A percentile compares a stretch with the other conserved stretches of the same genome.
These are phyloP conservation scores for Bradysia coprophila DNA, from an alignment of 1,140 invertebrate species.

Conservation along the genomic window DNA sequence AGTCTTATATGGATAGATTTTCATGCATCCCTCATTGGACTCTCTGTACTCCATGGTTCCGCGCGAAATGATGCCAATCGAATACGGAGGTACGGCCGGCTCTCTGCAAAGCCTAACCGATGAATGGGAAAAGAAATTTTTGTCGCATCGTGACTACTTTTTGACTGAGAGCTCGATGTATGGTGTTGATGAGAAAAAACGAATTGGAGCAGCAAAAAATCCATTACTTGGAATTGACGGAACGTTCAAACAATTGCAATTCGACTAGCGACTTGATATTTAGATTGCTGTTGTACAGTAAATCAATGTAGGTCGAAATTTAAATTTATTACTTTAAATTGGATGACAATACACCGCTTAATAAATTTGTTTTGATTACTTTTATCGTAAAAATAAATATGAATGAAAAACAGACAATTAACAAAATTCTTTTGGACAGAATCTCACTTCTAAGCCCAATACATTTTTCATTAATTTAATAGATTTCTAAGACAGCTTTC, in stretches of 20 bases:
- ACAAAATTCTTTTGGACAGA: too few relatives aligned
- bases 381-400: too few relatives aligned
- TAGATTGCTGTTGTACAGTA: too few relatives aligned
- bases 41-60: conserved; percentile 27
- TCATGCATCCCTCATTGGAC: conserved; percentile 28
- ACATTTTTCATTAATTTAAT: too few relatives aligned
- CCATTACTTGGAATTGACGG: conserved; percentile 38
- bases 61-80: conserved; percentile 28
- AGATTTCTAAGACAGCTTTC: too few relatives aligned
- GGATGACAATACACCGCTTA: too few relatives aligned
- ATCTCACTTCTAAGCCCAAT: too few relatives aligned
- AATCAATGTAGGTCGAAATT: too few relatives aligned
- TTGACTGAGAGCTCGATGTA: conserved; percentile 32
- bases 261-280: too few relatives aligned
- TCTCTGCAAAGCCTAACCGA: conserved; percentile 25
- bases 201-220: conserved; percentile 34
- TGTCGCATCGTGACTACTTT: conserved; percentile 30
- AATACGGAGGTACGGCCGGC: conserved; percentile 33
- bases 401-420: too few relatives aligned
- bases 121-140: conserved; percentile 28
- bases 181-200: conserved; percentile 31
- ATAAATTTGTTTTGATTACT: too few relatives aligned
- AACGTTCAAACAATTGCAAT: conserved; percentile 34
- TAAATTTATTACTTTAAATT: too few relatives aligned
- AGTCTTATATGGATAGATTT: conserved; percentile 21